These are phyloP conservation scores for Psittacula echo DNA, from an alignment of 2,797 vertebrate species.

Conservation along the genomic window DNA sequence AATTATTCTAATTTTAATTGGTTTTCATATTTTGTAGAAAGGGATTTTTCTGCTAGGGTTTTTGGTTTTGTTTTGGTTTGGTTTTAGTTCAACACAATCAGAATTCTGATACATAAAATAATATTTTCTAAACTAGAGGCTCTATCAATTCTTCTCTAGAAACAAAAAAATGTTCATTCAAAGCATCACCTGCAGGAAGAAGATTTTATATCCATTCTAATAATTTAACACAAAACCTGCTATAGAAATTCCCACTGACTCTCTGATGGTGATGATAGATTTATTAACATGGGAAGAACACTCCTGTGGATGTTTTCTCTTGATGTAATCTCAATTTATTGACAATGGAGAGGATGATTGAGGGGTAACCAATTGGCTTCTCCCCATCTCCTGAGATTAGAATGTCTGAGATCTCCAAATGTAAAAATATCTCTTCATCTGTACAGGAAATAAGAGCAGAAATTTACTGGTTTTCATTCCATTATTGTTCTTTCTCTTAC, in stretches of 20 bases:
- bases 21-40: not conserved
- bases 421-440: not conserved
- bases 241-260: not conserved
- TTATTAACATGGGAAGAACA: not conserved
- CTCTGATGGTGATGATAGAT: not conserved
- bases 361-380: not conserved
- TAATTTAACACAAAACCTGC: not conserved
- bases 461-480: not conserved
- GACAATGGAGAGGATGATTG: not conserved
- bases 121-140: not conserved
- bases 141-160: not conserved
- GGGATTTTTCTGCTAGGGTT: not conserved
- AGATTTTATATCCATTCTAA: not conserved
- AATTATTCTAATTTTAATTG: not conserved
- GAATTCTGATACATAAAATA: not conserved
- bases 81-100: not conserved
- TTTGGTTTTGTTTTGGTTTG: not conserved
- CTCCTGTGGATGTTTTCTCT: not conserved
- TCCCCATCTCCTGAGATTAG: not conserved
- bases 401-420: not conserved
- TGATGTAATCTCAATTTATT: not conserved
- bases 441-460: not conserved
- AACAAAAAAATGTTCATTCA: not conserved
- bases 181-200: not conserved
- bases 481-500: not conserved